These are phyloP conservation scores for Falcunculus frontatus DNA, from an alignment of 2,113 vertebrate genomes.

Conservation along the genomic window DNA sequence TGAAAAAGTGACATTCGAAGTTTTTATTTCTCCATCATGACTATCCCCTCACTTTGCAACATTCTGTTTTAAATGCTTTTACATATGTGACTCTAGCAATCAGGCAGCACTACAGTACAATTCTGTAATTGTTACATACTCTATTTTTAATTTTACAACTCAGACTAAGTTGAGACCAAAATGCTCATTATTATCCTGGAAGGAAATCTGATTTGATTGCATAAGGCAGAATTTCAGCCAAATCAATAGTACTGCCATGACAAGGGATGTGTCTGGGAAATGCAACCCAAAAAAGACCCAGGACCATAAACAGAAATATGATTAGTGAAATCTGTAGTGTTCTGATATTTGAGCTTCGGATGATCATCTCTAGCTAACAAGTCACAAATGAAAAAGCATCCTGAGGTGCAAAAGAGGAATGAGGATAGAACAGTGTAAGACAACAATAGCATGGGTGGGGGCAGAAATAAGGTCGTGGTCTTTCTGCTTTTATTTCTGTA, in stretches of 20 bases:
- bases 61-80: neutral
- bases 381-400: neutral
- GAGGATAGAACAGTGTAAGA: neutral
- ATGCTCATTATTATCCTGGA: neutral
- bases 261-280: neutral
- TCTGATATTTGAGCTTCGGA: neutral
- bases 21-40: neutral
- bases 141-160: neutral
- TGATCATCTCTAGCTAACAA: neutral
- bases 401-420: neutral
- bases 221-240: neutral
- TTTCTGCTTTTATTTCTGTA: neutral
- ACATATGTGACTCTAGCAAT: neutral
- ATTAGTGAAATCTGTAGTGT: neutral
- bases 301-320: neutral
- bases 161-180: neutral
- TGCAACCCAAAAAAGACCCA: neutral
- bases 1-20: neutral
- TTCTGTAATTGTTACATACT: neutral
- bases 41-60: neutral
- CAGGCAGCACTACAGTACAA: neutral
- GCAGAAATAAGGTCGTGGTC: neutral
- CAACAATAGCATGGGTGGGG: neutral
- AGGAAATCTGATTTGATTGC: neutral
- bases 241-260: neutral